Evolutionary conservation across 2,888 invertebrate species (phyloP).

Genomic region (Thysanoteuthis rhombus): DNA sequence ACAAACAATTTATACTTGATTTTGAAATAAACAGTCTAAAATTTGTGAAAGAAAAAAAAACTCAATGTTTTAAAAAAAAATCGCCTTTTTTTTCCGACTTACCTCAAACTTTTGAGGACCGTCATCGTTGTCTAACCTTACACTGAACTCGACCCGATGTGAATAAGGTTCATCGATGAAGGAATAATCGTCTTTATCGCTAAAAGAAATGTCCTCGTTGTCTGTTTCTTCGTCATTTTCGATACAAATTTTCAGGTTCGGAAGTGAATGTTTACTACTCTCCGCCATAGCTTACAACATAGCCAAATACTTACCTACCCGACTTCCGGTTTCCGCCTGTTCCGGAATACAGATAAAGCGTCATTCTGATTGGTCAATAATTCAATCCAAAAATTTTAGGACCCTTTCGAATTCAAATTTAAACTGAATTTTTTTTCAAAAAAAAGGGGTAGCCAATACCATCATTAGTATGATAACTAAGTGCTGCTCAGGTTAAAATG

Average conservation of each 20-base stretch:
- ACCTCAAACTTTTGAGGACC: neutral
- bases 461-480: too few relatives aligned
- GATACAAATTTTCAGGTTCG: slow-evolving; percentile 62
- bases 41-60: too few relatives aligned
- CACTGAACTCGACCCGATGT: slow-evolving; percentile 12
- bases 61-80: neutral
- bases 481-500: too few relatives aligned
- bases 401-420: neutral
- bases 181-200: slow-evolving; percentile 37
- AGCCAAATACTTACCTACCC: neutral
- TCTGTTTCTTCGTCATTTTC: slow-evolving; percentile 57
- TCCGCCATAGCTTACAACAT: slow-evolving; percentile 46
- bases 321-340: neutral
- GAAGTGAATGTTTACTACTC: slow-evolving; percentile 46
- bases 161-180: slow-evolving; percentile 29
- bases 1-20: too few relatives aligned
- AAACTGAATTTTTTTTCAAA: too few relatives aligned
- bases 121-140: neutral
- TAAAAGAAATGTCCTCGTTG: slow-evolving; percentile 39
- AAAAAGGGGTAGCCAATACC: too few relatives aligned
- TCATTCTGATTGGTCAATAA: neutral
- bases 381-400: neutral
- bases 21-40: too few relatives aligned
- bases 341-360: neutral
- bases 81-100: neutral